Evolutionary conservation across 2,797 vertebrate species (phyloP), one percentile per base, ranked within the genome.

Genomic region (Bovichtus variegatus): DNA sequence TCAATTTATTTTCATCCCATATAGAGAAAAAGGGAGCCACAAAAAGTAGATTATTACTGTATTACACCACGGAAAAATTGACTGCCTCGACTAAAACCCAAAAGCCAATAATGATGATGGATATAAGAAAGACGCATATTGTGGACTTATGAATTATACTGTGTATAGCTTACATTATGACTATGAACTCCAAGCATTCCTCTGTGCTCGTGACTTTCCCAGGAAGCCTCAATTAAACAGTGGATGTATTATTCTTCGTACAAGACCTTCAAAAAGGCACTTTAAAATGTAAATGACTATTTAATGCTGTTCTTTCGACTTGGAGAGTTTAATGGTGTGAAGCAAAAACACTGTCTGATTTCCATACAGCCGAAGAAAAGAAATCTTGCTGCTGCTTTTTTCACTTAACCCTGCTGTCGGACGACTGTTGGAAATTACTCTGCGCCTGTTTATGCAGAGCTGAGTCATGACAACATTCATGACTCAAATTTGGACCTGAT

Each of bases 261-360:
- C 76, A 58, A 76, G 65, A 84, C 55, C 83, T 81, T 81, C 59
- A 89, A 74, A 67, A 77, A 74, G 53, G 53, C 82, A 81, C 85
- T 91, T 90, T 80, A 72, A 87, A 88, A 93, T 93, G 80, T 84
- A 88, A 93, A 94, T 89, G 19, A 83, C 71, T 78, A 41, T 79
- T 81, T 63, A 84, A 82, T 74, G 54, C 60, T 76, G 66, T 74
- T 73, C 47, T 15, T 80, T 49, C 72, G 70, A 58, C 63, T 59
- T 77, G 71, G 75, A 62, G 40, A 73, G 72, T 85, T 85, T 87
- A 90, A 83, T 90, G 81, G 69, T 68, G 63, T 59, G 65, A 90
- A 77, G 84, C 71, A 81, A 89, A 31, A 88, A 82, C 81, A 69
- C 61, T 11, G 70, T 47, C 81, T 76, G 79, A 88, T 89, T 90